Conservation (phyloP, 2,888 invertebrate genomes). For the Agonopterix subpropinquella region DNA sequence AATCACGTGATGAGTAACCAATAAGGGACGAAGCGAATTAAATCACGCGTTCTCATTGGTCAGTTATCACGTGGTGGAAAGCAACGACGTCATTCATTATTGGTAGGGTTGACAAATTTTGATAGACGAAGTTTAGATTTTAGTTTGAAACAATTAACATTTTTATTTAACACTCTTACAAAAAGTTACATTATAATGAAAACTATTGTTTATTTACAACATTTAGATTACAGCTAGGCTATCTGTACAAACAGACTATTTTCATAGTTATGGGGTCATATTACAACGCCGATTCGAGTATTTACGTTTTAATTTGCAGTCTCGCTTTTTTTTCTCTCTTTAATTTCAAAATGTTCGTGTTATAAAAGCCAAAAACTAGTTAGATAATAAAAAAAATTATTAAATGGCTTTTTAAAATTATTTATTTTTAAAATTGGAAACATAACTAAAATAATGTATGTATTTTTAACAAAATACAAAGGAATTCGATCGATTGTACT, state of each 20-base stretch:
- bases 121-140: not conserved
- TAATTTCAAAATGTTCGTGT: no score
- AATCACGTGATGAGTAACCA: not conserved
- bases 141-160: not conserved
- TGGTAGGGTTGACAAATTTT: not conserved
- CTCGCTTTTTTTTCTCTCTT: no score
- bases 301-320: no score
- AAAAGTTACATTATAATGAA: not conserved
- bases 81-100: not conserved
- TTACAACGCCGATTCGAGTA: no score
- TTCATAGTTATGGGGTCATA: not conserved
- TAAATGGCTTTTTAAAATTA: no score
- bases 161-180: not conserved
- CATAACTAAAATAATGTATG: no score
- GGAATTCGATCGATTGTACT: no score
- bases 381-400: no score
- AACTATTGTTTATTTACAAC: conserved; percentile 4
- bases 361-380: no score
- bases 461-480: no score
- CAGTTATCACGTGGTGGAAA: not conserved
- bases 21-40: not conserved
- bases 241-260: not conserved
- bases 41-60: not conserved
- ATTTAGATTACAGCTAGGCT: not conserved
- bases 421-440: no score